Conservation (phyloP, 2,113 vertebrate genomes). For the Pomatorhinus ruficollis region DNA sequence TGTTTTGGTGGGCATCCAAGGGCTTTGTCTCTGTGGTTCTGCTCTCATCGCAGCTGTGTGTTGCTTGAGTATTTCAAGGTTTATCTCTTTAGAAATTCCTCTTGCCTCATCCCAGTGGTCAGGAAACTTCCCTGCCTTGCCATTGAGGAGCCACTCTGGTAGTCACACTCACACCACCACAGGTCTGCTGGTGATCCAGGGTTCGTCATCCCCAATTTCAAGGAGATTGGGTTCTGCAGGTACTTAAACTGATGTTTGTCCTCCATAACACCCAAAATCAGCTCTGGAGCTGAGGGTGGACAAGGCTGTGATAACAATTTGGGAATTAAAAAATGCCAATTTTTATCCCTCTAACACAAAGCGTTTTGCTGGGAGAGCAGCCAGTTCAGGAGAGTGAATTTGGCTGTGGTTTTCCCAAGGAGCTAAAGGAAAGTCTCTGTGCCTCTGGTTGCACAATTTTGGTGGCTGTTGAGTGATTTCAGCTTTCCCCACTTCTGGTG, state of each 20-base stretch:
- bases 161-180: not conserved
- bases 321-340: not conserved
- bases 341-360: not conserved
- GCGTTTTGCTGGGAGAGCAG: fast-evolving
- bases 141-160: not conserved
- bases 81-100: not conserved
- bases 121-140: not conserved
- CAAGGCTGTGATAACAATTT: not conserved
- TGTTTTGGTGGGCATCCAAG: not conserved
- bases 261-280: not conserved
- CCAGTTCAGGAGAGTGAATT: not conserved
- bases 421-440: not conserved
- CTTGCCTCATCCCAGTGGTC: not conserved
- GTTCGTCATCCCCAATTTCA: fast-evolving
- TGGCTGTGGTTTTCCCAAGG: not conserved
- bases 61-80: not conserved
- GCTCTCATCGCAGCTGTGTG: not conserved
- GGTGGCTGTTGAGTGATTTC: not conserved
- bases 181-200: fast-evolving
- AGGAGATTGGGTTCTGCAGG: not conserved
- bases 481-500: not conserved
- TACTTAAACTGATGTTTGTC: not conserved
- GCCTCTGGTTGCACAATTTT: not conserved
- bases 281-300: not conserved
- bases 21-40: not conserved